Base-by-base conservation (phyloP, 2,797 vertebrate species). In the Graptemys geographica region DNA sequence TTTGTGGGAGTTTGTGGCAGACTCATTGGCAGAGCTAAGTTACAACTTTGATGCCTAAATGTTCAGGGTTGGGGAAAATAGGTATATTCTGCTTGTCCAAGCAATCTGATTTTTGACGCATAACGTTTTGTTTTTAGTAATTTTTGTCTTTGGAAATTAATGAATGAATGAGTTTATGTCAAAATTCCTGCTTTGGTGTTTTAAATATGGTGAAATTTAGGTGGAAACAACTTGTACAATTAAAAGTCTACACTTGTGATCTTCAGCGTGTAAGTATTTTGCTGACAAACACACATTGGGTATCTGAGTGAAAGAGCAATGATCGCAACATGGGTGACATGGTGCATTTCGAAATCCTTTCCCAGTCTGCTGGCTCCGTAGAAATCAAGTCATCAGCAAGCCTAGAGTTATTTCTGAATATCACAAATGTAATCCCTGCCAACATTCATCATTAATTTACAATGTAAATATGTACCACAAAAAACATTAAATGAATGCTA, bases 131-230 rank as follows among this genome's bases (percentile, higher is more conserved):
- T 8, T 47, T 78, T 28, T 49, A 49, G 12, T 49, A 49, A 78
- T 47, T 47, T 49, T 25, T 8, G 18, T 65, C 16, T 79, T 51
- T 23, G 56, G 37, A 90, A 82, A 52, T 47, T 44, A 11, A 72
- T 81, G 92, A 82, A 90, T 18, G 0, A 76, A 5, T 81, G 55
- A 88, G 69, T 92, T 44, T 31, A 69, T 18, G 72, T 23, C 47
- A 87, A 56, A 13, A 52, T 59, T 89, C 89, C 76, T 76, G 86
- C 52, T 41, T 84, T 0, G 0, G 72, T 88, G 90, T 12, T 91
- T 96, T 95, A 89, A 91, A 8, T 65, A 44, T 28, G 87, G 72
- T 95, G 91, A 94, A 93, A 94, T 65, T 31, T 87, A 79, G 49
- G 69, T 92, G 94, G 93, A 33, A 92, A 87, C 85, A 85, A n/a